phyloP scores from a whole-genome alignment of 2,113 vertebrate genomes.

The Brachyhypopomus gauderio region DNA sequence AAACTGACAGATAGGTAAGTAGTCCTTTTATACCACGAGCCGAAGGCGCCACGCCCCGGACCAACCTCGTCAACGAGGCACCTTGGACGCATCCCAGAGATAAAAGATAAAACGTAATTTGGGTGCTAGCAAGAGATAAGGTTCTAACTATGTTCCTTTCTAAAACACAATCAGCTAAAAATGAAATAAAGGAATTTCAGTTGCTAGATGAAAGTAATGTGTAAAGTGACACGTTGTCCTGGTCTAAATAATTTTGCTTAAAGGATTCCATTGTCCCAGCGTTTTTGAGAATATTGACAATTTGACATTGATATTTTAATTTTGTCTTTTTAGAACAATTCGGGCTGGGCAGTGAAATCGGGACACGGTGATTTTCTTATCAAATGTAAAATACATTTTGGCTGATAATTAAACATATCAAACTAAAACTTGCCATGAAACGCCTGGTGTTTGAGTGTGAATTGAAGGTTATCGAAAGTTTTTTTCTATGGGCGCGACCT shows the following conservation, averaged over 20 bases:
- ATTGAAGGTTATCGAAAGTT: background rate
- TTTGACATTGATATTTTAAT: background rate
- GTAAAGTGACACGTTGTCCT: no score
- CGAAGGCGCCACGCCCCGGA: slow-evolving; percentile 16
- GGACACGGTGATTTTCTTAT: slow-evolving; percentile 17
- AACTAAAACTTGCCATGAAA: background rate
- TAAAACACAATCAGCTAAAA: no score
- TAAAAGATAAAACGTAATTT: slow-evolving; percentile 3
- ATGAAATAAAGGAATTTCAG: no score
- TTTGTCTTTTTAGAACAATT: background rate
- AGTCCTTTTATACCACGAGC: background rate
- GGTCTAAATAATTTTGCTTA: no score
- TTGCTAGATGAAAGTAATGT: no score
- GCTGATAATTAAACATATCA: background rate
- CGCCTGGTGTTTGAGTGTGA: background rate
- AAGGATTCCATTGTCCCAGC: no score
- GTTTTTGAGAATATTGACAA: no score
- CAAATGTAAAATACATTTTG: background rate
- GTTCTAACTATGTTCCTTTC: background rate
- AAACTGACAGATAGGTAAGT: background rate
- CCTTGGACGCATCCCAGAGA: background rate
- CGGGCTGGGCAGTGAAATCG: background rate
- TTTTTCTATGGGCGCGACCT: background rate
- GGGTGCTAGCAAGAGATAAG: slow-evolving; percentile 7
- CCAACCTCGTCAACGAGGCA: background rate